These are phyloP conservation scores for Rhadinocentrus ornatus DNA, from an alignment of 2,797 vertebrate species.

Conservation along the genomic window DNA sequence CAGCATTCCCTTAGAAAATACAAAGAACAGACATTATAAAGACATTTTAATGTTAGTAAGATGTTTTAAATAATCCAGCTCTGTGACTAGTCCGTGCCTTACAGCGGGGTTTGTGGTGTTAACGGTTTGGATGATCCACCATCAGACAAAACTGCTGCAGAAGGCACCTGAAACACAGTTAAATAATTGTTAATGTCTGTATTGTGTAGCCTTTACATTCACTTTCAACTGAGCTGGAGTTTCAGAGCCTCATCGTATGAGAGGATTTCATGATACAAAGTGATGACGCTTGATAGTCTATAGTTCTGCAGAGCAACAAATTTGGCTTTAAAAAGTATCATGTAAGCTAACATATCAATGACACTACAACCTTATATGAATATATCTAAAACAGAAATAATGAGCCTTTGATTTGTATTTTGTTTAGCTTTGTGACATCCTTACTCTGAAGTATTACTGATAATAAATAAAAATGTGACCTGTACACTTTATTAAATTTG, in stretches of 20 bases:
- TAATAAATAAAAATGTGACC: too few species aligned
- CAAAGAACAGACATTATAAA: neutral
- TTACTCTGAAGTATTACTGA: too few species aligned
- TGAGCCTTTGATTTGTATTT: too few species aligned
- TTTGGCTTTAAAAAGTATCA: neutral
- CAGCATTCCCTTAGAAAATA: neutral
- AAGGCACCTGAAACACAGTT: neutral
- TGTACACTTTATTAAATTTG: too few species aligned
- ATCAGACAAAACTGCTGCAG: fast-evolving
- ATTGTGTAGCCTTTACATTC: neutral
- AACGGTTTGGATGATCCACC: fast-evolving
- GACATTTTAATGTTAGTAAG: neutral
- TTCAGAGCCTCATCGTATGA: too few species aligned
- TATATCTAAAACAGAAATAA: too few species aligned
- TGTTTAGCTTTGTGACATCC: too few species aligned
- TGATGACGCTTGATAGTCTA: neutral
- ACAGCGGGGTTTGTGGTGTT: fast-evolving
- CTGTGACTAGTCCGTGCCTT: neutral
- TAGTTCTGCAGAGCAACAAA: neutral
- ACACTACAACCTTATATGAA: neutral
- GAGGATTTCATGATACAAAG: neutral
- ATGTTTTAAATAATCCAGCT: neutral
- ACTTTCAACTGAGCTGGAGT: neutral
- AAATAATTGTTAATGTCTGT: neutral
- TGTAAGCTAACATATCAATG: neutral